phyloP scores from a whole-genome alignment of 2,888 invertebrate species.

The Drosophila heteroneura region DNA sequence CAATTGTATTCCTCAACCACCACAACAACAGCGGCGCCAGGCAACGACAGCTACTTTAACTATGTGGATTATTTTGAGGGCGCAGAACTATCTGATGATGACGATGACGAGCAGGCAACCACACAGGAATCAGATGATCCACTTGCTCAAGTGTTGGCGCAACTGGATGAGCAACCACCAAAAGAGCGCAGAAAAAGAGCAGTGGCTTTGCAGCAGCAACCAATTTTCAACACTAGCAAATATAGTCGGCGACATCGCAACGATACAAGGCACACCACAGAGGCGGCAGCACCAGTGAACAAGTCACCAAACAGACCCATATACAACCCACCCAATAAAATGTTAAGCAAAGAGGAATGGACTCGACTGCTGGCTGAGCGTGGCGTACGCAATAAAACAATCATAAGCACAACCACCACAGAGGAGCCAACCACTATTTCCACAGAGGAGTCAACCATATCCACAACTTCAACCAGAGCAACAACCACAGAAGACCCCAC shows the following conservation, averaged over 20 bases:
- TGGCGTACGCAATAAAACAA: constrained; percentile 11
- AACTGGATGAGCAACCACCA: constrained; percentile 46
- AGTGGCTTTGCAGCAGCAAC: constrained; percentile 27
- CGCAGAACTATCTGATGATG: constrained; percentile 52
- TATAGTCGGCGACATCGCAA: constrained; percentile 70
- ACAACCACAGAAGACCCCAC: constrained; percentile 20
- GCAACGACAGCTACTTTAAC: constrained; percentile 78
- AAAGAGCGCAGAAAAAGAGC: constrained; percentile 37
- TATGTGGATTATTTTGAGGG: constrained; percentile 83
- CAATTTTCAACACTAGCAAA: constrained; percentile 56
- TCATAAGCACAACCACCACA: constrained; percentile 10
- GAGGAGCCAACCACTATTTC: constrained; percentile 15
- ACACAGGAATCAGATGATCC: constrained; percentile 65
- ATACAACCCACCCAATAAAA: constrained; percentile 11
- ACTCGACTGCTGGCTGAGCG: constrained; percentile 28
- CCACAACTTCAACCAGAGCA: neutral
- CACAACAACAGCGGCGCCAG: constrained; percentile 63
- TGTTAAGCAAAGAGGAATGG: constrained; percentile 62
- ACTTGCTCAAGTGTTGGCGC: constrained; percentile 54
- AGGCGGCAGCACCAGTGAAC: constrained; percentile 22
- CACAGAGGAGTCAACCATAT: constrained; percentile 20
- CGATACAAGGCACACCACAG: constrained; percentile 10
- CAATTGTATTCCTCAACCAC: constrained; percentile 46
- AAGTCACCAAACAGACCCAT: constrained; percentile 10
- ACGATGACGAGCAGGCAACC: constrained; percentile 35